Conservation (phyloP, 2,113 vertebrate genomes). For the Tympanuchus pallidicinctus region DNA sequence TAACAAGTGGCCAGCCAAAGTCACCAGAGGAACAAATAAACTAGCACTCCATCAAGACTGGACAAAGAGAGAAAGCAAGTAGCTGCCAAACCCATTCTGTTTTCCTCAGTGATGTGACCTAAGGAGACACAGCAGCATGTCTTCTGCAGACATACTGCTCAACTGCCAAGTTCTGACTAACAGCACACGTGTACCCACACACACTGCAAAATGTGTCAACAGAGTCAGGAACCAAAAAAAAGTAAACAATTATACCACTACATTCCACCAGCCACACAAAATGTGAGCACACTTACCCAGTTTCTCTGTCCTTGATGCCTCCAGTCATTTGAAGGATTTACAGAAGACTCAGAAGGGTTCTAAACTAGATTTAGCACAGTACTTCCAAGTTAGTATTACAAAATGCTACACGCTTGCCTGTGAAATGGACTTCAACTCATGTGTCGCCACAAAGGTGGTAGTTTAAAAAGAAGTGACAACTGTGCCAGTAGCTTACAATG, state of each 20-base stretch:
- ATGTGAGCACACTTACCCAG: background rate
- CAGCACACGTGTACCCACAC: rapidly evolving
- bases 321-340: background rate
- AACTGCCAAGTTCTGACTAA: background rate
- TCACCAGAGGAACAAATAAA: background rate
- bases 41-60: background rate
- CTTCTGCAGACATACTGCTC: background rate
- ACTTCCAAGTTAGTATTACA: background rate
- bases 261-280: background rate
- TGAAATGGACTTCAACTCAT: background rate
- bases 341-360: background rate
- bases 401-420: rapidly evolving
- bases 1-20: background rate
- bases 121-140: rapidly evolving
- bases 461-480: background rate
- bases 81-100: background rate
- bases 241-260: background rate
- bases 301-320: background rate
- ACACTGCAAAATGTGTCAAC: background rate
- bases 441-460: background rate
- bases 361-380: background rate
- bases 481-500: background rate
- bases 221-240: background rate
- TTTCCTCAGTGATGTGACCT: background rate
- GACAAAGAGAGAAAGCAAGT: background rate